phyloP scores from a whole-genome alignment of 2,888 invertebrate species.

The Criorhina ranunculi region DNA sequence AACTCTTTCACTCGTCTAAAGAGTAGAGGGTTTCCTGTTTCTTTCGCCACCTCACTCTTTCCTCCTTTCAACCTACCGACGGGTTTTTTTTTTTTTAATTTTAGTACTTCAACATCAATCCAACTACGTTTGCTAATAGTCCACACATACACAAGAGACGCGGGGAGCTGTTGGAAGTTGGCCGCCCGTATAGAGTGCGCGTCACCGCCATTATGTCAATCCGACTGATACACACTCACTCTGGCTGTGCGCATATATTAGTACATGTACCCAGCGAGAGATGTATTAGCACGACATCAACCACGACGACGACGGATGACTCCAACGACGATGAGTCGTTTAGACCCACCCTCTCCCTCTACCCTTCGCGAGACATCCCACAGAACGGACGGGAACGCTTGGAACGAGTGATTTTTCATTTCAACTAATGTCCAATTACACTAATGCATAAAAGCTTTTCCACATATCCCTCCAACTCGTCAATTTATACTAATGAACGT shows the following conservation, averaged over 20 bases:
- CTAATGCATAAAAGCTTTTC: conserved; percentile 80
- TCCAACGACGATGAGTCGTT: conserved; percentile 23
- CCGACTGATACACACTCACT: conserved; percentile 27
- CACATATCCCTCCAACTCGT: conserved; percentile 78
- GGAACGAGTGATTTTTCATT: conserved; percentile 79
- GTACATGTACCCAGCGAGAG: conserved; percentile 8
- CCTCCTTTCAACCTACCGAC: not conserved
- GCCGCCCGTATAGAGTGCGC: conserved; percentile 19
- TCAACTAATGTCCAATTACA: conserved; percentile 80
- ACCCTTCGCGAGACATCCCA: conserved; percentile 61
- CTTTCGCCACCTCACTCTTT: conserved; percentile 5
- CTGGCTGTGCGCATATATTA: not conserved
- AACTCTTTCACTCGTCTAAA: conserved; percentile 75
- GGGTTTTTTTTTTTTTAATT: conserved; percentile 45
- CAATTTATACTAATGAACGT: conserved; percentile 79
- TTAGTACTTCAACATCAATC: conserved; percentile 74
- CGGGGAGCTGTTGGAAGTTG: conserved; percentile 39
- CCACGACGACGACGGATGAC: conserved; percentile 56
- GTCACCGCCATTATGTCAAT: conserved; percentile 63
- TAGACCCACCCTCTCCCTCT: not conserved
- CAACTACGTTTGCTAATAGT: conserved; percentile 72
- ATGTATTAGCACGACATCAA: conserved; percentile 64
- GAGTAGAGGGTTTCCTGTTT: conserved; percentile 31
- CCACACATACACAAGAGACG: conserved; percentile 53
- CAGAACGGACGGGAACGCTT: conserved; percentile 58